Percentiles rank a stretch among this genome's conserved stretches.
phyloP scores from a whole-genome alignment of 1,140 invertebrate genomes.

The Elymnias hypermnestra region DNA sequence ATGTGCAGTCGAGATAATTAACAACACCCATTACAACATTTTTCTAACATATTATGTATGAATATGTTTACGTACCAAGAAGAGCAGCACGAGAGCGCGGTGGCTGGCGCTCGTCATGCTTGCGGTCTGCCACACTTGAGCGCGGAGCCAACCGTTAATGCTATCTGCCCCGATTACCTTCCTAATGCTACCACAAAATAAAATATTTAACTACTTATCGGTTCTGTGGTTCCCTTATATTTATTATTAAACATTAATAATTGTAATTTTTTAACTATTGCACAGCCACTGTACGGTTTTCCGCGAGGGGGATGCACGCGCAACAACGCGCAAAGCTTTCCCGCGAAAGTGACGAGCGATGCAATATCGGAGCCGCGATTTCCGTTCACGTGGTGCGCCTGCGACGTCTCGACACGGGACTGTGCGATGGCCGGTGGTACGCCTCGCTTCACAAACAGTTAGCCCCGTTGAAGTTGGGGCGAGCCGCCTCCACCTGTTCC shows the following conservation, averaged over 20 bases:
- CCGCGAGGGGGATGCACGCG: slow-evolving; percentile 8
- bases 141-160: slow-evolving; percentile 69
- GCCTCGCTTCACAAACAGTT: slow-evolving; percentile 52
- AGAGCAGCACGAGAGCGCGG: slow-evolving; percentile 58
- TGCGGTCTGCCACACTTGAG: slow-evolving; percentile 68
- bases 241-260: no score
- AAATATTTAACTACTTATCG: slow-evolving; percentile 35
- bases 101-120: slow-evolving; percentile 66
- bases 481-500: slow-evolving; percentile 52
- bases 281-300: slow-evolving; percentile 28
- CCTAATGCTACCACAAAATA: slow-evolving; percentile 51
- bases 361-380: slow-evolving; percentile 20
- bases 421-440: slow-evolving; percentile 41
- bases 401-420: slow-evolving; percentile 46
- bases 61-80: slow-evolving; percentile 41
- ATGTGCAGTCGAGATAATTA: no score
- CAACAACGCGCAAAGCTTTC: slow-evolving; percentile 19
- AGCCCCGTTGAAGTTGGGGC: slow-evolving; percentile 42
- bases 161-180: slow-evolving; percentile 72
- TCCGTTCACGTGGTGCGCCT: slow-evolving; percentile 46
- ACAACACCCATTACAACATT: no score
- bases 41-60: not conserved
- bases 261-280: no score
- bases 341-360: slow-evolving; percentile 26
- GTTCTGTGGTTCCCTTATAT: not conserved